Conservation (phyloP, 2,113 vertebrate genomes). For the Actenoides lindsayi region DNA sequence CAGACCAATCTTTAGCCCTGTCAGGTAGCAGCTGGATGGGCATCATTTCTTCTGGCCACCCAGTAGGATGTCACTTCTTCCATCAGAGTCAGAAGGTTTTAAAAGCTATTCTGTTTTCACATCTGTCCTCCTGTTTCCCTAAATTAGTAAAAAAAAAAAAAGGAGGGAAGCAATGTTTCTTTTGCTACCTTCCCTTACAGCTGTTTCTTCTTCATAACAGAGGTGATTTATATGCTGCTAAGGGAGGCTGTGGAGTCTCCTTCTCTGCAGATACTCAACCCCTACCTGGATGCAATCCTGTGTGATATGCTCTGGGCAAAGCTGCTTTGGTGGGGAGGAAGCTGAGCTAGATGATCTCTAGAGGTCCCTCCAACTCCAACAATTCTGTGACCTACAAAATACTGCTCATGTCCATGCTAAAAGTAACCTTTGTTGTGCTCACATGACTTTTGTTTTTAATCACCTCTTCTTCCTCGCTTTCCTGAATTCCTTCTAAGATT, state of each 20-base stretch:
- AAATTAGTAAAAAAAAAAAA: neutral
- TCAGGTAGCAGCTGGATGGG: neutral
- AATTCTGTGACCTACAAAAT: neutral
- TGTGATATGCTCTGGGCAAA: no score
- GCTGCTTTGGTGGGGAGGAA: no score
- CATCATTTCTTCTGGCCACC: rapidly evolving
- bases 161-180: neutral
- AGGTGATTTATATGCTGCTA: neutral
- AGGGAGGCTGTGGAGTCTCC: no score
- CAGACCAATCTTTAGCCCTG: neutral
- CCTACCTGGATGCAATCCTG: no score
- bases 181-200: neutral
- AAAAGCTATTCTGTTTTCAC: neutral
- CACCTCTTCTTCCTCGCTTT: neutral
- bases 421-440: neutral
- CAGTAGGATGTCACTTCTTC: neutral
- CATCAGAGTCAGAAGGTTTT: neutral
- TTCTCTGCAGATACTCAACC: no score
- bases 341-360: no score
- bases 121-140: neutral
- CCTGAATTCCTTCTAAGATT: neutral
- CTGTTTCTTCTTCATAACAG: neutral
- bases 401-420: neutral
- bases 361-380: no score
- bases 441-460: neutral